Percentiles rank a stretch among this genome's conserved stretches.
phyloP scores from a whole-genome alignment of 2,113 vertebrate genomes.

The Peucedramus taeniatus region DNA sequence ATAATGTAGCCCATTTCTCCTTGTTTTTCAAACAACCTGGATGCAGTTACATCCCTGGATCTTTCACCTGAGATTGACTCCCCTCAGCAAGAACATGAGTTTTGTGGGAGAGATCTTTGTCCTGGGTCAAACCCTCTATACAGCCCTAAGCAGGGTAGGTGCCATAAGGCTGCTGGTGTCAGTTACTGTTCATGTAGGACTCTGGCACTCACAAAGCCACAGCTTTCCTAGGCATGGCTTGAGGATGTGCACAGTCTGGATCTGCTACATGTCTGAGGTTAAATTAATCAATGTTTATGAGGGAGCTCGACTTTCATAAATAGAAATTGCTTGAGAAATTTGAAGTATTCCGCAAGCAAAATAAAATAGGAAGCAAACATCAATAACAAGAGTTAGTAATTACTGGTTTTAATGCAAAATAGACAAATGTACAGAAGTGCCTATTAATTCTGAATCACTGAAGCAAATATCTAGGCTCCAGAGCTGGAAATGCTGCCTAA shows the following conservation, averaged over 20 bases:
- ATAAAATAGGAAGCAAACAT: slow-evolving; percentile 4
- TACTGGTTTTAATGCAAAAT: slow-evolving; percentile 10
- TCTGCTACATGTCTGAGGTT: neutral
- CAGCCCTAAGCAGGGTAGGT: neutral
- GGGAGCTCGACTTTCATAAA: neutral
- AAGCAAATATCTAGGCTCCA: neutral
- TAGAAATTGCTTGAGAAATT: neutral
- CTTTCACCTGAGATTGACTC: neutral
- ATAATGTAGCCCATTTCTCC: slow-evolving; percentile 1
- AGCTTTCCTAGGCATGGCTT: neutral
- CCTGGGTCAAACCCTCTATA: neutral
- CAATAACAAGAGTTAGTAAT: slow-evolving; percentile 8
- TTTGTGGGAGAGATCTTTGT: neutral
- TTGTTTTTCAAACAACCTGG: slow-evolving; percentile 11
- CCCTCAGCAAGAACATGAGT: neutral
- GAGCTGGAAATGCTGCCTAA: neutral
- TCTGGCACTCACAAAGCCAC: neutral
- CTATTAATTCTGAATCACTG: slow-evolving; percentile 26
- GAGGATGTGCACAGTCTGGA: neutral
- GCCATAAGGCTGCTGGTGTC: neutral
- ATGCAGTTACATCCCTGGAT: neutral
- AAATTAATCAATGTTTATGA: neutral
- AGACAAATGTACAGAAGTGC: neutral
- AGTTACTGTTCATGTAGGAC: neutral
- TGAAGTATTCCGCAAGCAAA: neutral